Evolutionary conservation across 2,888 invertebrate genomes (phyloP), one percentile per base, ranked within the genome.

Genomic region (Drosophila emarginata): DNA sequence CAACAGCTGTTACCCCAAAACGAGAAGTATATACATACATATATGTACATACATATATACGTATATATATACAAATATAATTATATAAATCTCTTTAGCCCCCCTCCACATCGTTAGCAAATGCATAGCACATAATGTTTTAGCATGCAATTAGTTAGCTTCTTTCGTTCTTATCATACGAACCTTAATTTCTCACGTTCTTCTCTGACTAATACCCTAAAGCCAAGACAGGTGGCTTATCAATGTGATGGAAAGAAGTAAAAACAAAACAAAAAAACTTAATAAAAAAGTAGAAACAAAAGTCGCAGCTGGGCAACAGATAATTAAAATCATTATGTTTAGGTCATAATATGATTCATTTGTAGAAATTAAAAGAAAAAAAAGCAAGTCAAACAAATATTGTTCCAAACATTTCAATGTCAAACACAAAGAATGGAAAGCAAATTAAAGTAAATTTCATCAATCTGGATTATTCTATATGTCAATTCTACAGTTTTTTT

Each of bases 161-260:
- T 21, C 18, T n/a, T 2, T 14, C 45, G 18, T 69, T 80, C 80
- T 86, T 83, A 84, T 75, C 51, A 62, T 50, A 53, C 59, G 54
- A 18, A 18, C 18, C 64, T 62, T 54, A 71, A 54, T 72, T 83
- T 83, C 87, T 85, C 83, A 83, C 83, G 87, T 84, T 82, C 67
- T 58, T 79, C 75, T 84, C 75, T 84, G 81, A 82, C 81, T 79
- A 87, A 87, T 74, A 74, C 60, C 67, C 56, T 32, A 54, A 32
- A 54, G 61, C 70, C 70, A 77, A 73, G 54, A 68, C 39, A 23
- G 57, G 39, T 57, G 36, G 57, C 57, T 57, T 57, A 57, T 57
- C 57, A 57, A 18, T n/a, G 32, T 32, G 32, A 32, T 45, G 12
- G 45, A 45, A 45, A 45, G 18, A 18, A 11, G 18, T 4, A 21